Evolutionary conservation across 2,888 invertebrate genomes (phyloP), one percentile per base, ranked within the genome.

Genomic region (Pilophorus perplexus): DNA sequence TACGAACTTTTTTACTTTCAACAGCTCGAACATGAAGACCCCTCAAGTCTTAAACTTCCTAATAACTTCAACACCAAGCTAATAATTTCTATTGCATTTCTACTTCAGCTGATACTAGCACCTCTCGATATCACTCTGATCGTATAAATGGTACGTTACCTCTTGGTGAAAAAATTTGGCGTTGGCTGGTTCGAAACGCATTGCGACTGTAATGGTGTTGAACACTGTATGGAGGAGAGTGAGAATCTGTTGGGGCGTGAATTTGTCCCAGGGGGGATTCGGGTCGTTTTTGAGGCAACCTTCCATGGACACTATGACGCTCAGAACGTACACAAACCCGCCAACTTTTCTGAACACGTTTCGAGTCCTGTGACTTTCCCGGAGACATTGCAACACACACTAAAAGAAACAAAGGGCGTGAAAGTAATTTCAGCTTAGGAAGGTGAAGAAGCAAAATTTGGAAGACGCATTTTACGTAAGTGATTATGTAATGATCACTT

Each of bases 121-220:
- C n/a, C n/a, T n/a, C 33, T 8, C 6, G 33, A 33, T 8, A 33
- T 33, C 10, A 33, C 33, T 33, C 6, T n/a, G n/a, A n/a, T n/a
- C n/a, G n/a, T n/a, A n/a, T n/a, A 33, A 10, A 33, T 8, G 33
- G 6, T 12, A 59, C 27, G 20, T 75, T 74, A 89, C 90, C 84
- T 99, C 98, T 71, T 93, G 89, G 75, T 94, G 89, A 80, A 99
- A 99, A 80, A 95, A 94, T 77, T 95, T 95, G 0, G 98, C 98
- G 78, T 99, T 99, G 0, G 97, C 97, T 1, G 99, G 99, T 78
- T 99, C 99, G 76, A 96, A 99, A 72, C 99, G 83, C 98, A 99
- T 98, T 1, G 97, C 96, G 0, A 96, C 93, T 68, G 93, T 92
- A 72, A 99, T 85, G 0, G 95, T 94, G 75, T 93, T 92, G 78